Conservation (phyloP, 1,140 invertebrate species). For the Leucophenga varia region DNA sequence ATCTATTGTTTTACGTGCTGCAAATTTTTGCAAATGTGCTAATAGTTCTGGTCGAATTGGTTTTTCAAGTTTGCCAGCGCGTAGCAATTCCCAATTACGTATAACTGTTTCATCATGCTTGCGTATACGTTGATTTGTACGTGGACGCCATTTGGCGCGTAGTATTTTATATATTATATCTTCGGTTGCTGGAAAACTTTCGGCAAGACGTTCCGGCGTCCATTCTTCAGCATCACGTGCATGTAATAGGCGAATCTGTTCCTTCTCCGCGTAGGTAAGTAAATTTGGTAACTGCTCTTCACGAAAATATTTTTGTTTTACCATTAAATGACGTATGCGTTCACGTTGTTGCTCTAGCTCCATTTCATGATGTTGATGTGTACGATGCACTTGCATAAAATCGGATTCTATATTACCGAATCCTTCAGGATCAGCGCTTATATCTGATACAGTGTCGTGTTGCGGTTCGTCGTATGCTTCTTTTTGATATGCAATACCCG, state of each 20-base stretch:
- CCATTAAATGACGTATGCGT: slow-evolving; percentile 62
- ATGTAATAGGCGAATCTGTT: slow-evolving; percentile 75
- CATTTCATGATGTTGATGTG: slow-evolving; percentile 52
- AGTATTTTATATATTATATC: slow-evolving; percentile 64
- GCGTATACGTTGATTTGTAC: slow-evolving; percentile 59
- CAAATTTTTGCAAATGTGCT: slow-evolving; percentile 68
- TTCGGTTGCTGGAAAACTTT: slow-evolving; percentile 77
- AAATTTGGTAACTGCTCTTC: slow-evolving; percentile 68
- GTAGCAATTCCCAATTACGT: slow-evolving; percentile 68
- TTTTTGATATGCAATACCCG: slow-evolving; percentile 41
- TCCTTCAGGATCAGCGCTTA: slow-evolving; percentile 44
- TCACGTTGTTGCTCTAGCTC: slow-evolving; percentile 55
- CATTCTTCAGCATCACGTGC: slow-evolving; percentile 69
- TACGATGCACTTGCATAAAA: slow-evolving; percentile 55
- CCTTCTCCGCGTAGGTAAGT: slow-evolving; percentile 80
- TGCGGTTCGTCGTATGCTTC: slow-evolving; percentile 22
- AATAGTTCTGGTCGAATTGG: slow-evolving; percentile 55
- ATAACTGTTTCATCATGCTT: slow-evolving; percentile 67
- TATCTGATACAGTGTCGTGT: neutral
- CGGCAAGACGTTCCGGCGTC: slow-evolving; percentile 69
- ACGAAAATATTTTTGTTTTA: slow-evolving; percentile 74
- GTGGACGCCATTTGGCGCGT: slow-evolving; percentile 65
- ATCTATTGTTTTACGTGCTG: slow-evolving; percentile 24
- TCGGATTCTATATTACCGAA: slow-evolving; percentile 59
- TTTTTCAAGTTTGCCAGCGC: slow-evolving; percentile 60